A percentile compares a stretch with the other conserved stretches of the same genome.
phyloP scores from a whole-genome alignment of 2,888 invertebrate genomes.

The Cataglyphis albicans region DNA sequence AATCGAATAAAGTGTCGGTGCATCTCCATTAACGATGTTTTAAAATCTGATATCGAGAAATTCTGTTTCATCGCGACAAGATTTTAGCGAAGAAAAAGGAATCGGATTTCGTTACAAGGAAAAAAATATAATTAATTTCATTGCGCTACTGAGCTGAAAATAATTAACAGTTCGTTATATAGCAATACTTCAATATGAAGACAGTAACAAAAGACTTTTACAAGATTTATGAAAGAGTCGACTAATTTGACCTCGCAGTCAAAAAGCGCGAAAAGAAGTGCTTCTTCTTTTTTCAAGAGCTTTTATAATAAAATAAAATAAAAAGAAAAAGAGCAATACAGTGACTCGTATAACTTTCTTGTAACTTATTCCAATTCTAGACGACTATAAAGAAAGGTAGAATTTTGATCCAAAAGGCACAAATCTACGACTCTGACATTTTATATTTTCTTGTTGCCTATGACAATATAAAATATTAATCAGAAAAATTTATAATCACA shows the following conservation, averaged over 20 bases:
- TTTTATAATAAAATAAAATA: conserved; percentile 13
- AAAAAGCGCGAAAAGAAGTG: conserved; percentile 6
- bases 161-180: conserved; percentile 26
- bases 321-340: background rate
- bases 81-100: background rate
- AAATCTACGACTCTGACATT: background rate
- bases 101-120: background rate
- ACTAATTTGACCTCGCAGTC: background rate
- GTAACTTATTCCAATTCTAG: background rate
- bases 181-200: background rate
- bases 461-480: background rate
- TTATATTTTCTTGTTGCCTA: background rate
- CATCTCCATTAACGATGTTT: conserved; percentile 19
- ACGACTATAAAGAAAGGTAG: background rate
- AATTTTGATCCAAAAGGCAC: background rate
- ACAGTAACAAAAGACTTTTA: background rate
- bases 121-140: conserved; percentile 25
- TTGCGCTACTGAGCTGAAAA: background rate
- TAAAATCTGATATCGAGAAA: conserved; percentile 3
- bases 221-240: background rate
- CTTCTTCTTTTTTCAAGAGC: background rate
- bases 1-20: conserved; percentile 25
- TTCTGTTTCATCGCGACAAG: background rate
- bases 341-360: background rate
- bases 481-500: background rate